A percentile compares a stretch with the other conserved stretches of the same genome.
These are phyloP conservation scores for Nicator chloris DNA, from an alignment of 2,113 vertebrate genomes.

Conservation along the genomic window DNA sequence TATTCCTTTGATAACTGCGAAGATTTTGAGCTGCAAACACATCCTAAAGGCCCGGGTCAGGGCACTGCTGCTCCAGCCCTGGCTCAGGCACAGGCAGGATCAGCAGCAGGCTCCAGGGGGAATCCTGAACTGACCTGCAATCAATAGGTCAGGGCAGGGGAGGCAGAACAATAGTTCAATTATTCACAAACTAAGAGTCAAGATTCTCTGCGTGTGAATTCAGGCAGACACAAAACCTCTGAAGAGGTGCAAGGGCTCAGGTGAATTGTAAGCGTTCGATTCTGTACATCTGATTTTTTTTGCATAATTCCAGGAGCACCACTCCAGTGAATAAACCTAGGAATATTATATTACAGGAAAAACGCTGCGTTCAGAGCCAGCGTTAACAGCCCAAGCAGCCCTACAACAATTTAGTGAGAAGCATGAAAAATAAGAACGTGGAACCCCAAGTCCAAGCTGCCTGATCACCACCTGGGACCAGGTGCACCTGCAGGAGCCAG, in stretches of 20 bases:
- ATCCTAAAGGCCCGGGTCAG: not conserved
- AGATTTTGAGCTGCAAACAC: not conserved
- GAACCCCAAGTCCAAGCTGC: not conserved
- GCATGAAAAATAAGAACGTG: not conserved
- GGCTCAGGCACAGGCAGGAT: not conserved
- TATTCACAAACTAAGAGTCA: not conserved
- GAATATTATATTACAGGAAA: not conserved
- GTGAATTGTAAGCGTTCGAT: not conserved
- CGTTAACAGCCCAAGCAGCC: not conserved
- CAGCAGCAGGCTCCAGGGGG: not conserved
- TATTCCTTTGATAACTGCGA: not conserved
- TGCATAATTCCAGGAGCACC: not conserved
- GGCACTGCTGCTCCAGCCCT: not conserved
- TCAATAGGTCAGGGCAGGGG: not conserved
- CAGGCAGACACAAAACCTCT: not conserved
- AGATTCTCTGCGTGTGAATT: not conserved
- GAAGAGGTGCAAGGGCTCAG: not conserved
- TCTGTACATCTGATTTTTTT: not conserved
- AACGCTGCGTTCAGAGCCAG: not conserved
- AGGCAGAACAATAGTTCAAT: not conserved
- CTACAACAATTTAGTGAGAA: not conserved
- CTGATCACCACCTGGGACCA: not conserved
- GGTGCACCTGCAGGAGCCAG: not conserved
- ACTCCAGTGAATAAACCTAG: not conserved
- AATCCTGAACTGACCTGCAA: not conserved